Conservation (phyloP, 2,797 vertebrate genomes). For the Momotus momota region DNA sequence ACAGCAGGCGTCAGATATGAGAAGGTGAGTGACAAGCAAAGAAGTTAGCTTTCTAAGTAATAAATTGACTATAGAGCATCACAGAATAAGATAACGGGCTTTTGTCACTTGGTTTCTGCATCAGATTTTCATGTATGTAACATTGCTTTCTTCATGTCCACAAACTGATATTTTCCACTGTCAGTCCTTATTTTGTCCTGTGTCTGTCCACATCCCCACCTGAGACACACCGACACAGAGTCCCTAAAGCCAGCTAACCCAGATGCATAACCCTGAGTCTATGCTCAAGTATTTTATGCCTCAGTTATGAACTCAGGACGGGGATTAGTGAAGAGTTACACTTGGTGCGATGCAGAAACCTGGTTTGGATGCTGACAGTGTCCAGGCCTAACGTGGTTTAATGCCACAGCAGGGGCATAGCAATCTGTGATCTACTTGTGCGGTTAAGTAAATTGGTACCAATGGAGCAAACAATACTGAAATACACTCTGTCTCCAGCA, state of each 20-base stretch:
- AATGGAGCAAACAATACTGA: neutral
- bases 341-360: rapidly evolving
- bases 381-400: neutral
- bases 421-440: neutral
- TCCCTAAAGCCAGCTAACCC: neutral
- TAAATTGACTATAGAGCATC: neutral
- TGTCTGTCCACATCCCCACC: neutral
- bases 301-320: neutral
- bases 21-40: neutral
- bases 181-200: neutral
- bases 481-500: neutral
- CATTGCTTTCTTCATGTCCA: neutral
- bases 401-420: rapidly evolving
- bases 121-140: neutral
- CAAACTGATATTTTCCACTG: neutral
- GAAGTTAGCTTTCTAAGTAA: neutral
- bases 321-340: neutral
- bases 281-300: neutral
- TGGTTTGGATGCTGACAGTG: neutral
- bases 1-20: neutral
- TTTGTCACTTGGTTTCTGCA: neutral
- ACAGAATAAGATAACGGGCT: neutral
- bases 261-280: neutral
- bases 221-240: neutral
- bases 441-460: neutral